These are phyloP conservation scores for Caenorhabditis sinica DNA, from an alignment of 2,888 invertebrate species.

Conservation along the genomic window DNA sequence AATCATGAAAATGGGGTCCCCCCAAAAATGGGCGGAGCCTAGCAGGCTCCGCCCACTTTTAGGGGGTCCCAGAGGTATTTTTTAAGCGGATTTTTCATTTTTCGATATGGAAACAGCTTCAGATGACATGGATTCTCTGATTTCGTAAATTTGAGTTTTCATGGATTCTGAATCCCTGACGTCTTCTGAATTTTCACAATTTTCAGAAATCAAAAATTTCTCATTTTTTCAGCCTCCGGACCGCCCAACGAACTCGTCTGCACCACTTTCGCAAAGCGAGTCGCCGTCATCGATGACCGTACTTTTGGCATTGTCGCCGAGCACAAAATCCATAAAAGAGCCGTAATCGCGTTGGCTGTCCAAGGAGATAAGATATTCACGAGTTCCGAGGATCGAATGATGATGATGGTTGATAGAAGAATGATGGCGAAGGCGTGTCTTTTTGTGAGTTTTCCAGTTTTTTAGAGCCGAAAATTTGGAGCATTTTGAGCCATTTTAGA, in stretches of 20 bases:
- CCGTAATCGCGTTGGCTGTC: constrained; percentile 57
- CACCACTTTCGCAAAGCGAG: constrained; percentile 57
- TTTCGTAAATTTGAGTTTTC: no score
- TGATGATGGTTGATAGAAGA: constrained; percentile 68
- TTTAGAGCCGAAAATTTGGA: not conserved
- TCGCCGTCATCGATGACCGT: constrained; percentile 52
- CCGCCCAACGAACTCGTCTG: constrained; percentile 48
- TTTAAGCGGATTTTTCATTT: no score
- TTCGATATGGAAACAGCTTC: no score
- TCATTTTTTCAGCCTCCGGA: not conserved
- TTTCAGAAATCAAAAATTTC: no score
- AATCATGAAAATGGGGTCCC: no score
- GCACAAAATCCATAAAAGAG: constrained; percentile 54
- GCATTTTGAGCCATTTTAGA: no score
- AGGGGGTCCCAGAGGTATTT: no score
- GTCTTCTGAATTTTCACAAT: no score
- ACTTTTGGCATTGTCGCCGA: constrained; percentile 46
- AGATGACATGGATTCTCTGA: no score
- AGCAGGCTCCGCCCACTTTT: no score
- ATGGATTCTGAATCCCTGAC: no score
- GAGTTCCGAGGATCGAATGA: constrained; percentile 62
- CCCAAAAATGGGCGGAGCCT: no score
- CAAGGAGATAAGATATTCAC: constrained; percentile 66
- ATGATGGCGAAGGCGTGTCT: constrained; percentile 39
- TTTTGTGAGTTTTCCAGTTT: constrained; percentile 47